Percentiles rank a stretch among this genome's conserved stretches.
Evolutionary conservation across 37 sponge, comb jelly and placozoan genomes (phyloP).

Genomic region (Lycopodina hypogea): DNA sequence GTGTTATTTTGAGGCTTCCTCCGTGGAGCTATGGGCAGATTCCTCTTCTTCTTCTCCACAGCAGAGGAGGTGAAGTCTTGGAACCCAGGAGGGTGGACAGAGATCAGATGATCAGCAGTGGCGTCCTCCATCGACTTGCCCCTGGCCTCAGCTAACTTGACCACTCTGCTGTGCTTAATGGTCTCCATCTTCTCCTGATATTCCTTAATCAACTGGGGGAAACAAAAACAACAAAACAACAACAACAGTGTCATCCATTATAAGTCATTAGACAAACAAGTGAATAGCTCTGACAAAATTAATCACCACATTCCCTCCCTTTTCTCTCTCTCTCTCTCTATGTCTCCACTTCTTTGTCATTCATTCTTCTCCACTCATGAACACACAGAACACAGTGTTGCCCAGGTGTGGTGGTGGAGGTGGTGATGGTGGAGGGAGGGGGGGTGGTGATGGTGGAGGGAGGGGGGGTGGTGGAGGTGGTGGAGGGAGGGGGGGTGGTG

Average conservation of each 20-base stretch:
- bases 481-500: too few relatives aligned
- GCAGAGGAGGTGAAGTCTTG: slow-evolving; percentile 45
- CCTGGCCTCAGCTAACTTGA: slow-evolving; percentile 3
- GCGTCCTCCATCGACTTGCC: slow-evolving; percentile 11
- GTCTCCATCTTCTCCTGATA: slow-evolving; percentile 13
- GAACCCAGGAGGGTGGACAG: slow-evolving; percentile 32
- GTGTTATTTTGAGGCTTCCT: neutral
- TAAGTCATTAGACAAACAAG: too few relatives aligned
- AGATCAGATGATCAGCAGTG: neutral
- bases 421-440: too few relatives aligned
- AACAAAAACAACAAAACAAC: neutral
- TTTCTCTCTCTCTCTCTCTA: too few relatives aligned
- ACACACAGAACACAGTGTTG: too few relatives aligned
- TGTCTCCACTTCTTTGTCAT: too few relatives aligned
- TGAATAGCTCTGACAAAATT: too few relatives aligned
- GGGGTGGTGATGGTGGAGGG: too few relatives aligned
- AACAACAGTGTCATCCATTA: neutral
- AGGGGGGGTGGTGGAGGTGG: too few relatives aligned
- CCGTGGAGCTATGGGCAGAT: slow-evolving; percentile 35
- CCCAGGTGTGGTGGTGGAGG: too few relatives aligned
- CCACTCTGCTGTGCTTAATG: slow-evolving; percentile 7
- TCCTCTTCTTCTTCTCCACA: slow-evolving; percentile 37
- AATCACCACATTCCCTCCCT: too few relatives aligned
- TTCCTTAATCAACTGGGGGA: slow-evolving; percentile 27
- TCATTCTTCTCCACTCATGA: too few relatives aligned